Evolutionary conservation across 2,113 vertebrate genomes (phyloP).

Genomic region (Procavia capensis): DNA sequence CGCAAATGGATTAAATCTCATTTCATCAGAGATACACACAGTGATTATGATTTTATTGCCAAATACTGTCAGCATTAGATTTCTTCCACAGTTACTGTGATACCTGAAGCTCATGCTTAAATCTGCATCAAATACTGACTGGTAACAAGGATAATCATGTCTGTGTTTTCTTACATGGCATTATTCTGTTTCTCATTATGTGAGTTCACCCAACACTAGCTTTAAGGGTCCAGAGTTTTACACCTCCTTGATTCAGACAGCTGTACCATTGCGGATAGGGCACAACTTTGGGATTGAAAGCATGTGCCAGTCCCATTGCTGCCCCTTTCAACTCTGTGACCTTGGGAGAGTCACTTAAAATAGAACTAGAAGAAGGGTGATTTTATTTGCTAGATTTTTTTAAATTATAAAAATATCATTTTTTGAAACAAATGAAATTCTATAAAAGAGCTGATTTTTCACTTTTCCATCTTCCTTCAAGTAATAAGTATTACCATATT

Average conservation of each 20-base stretch:
- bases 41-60: slow-evolving; percentile 87
- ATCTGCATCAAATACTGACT: slow-evolving; percentile 3
- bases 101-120: slow-evolving; percentile 81
- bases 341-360: background rate
- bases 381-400: background rate
- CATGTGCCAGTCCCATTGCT: fast-evolving
- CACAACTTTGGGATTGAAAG: background rate
- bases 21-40: slow-evolving; percentile 85
- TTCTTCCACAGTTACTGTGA: slow-evolving; percentile 77
- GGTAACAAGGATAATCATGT: background rate
- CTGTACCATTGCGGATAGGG: background rate
- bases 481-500: background rate
- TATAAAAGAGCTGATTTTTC: background rate
- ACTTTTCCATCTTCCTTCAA: background rate
- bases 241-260: no score
- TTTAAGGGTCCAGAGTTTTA: background rate
- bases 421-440: slow-evolving; percentile 45
- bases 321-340: background rate
- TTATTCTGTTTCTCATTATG: background rate
- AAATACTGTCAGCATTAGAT: slow-evolving; percentile 82
- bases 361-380: background rate
- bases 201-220: background rate
- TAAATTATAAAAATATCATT: background rate
- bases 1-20: slow-evolving; percentile 87
- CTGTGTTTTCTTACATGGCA: background rate